Base-by-base conservation (phyloP, 2,797 vertebrate species). In the Notolabrus celidotus region DNA sequence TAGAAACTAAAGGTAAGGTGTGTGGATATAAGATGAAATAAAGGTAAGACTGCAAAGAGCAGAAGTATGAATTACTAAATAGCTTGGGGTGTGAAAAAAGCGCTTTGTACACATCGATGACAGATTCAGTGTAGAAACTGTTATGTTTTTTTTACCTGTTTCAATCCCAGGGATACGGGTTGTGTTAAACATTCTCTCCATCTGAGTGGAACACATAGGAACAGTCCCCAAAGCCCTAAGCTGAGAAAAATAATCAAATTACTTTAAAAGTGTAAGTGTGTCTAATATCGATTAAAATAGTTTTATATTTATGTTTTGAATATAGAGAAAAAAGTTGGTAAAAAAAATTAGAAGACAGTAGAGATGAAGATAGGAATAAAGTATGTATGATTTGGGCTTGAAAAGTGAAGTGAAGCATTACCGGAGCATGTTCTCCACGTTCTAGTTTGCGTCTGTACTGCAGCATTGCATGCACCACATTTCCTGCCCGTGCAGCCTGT, bases 151-250 rank as follows among this genome's bases (percentile, higher is more conserved):
- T 39, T 2, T 87, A 97, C 97, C 97, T 74, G 94, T 94, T 74
- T 98, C 95, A 64, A 94, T 90, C 71, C 97, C 97, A 1, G 97
- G 97, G 65, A 98, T 92, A 51, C 97, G 95, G 0, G 95, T 97
- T 38, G 97, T 98, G 88, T 99, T 99, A 87, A 98, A 99, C 93
- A 97, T 98, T 82, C 97, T 93, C 81, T 98, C 97, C 91, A 96
- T 97, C 90, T 99, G 97, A 77, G 89, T 93, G 74, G 96, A 98
- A 74, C 97, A 99, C 96, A 98, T 97, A 6, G 97, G 97, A 19
- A 98, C 96, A 0, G 95, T 94, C 36, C 95, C 96, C 38, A 96
- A 86, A 1, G 96, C 96, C 92, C 95, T 96, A 77, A 97, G 70
- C 97, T 98, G 83, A 36, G 33, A 19, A 55, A 47, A 45, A 14